Percentiles rank a stretch among this genome's conserved stretches.
These are phyloP conservation scores for Agrochola lota DNA, from an alignment of 2,888 invertebrate genomes.

Conservation along the genomic window DNA sequence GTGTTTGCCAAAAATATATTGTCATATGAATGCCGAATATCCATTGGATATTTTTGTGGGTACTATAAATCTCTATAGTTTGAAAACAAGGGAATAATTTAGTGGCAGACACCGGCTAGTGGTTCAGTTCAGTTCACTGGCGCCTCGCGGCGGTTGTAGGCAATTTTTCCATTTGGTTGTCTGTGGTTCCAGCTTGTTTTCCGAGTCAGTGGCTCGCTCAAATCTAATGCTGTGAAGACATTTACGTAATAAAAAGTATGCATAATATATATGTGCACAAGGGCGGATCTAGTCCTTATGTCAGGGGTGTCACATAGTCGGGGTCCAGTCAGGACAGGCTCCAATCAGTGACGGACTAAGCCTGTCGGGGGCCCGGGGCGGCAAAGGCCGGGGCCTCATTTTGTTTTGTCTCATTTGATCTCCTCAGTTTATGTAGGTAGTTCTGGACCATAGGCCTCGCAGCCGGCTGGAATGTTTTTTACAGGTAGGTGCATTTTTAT, in stretches of 20 bases:
- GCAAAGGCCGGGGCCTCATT: too few species aligned
- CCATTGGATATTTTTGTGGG: slow-evolving; percentile 20
- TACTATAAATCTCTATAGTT: slow-evolving; percentile 19
- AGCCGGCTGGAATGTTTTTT: too few species aligned
- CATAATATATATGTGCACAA: background rate
- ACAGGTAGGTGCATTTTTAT: too few species aligned
- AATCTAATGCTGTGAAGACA: slow-evolving; percentile 68
- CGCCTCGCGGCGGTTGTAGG: slow-evolving; percentile 57
- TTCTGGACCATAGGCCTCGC: too few species aligned
- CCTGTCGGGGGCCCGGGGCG: too few species aligned
- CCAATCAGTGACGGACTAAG: too few species aligned
- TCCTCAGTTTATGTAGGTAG: too few species aligned
- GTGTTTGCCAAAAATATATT: slow-evolving; percentile 40
- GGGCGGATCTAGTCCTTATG: too few species aligned
- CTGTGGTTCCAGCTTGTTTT: slow-evolving; percentile 76
- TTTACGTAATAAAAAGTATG: slow-evolving; percentile 42
- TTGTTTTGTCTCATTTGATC: too few species aligned
- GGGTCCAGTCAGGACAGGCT: too few species aligned
- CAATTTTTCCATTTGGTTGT: slow-evolving; percentile 79
- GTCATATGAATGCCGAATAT: slow-evolving; percentile 21
- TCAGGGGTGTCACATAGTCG: too few species aligned
- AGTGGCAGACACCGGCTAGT: slow-evolving; percentile 32
- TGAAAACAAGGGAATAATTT: slow-evolving; percentile 50
- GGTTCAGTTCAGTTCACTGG: slow-evolving; percentile 59
- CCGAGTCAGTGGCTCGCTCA: slow-evolving; percentile 75